Conservation (phyloP, 2,888 invertebrate species). For the Patella ulyssiponensis region DNA sequence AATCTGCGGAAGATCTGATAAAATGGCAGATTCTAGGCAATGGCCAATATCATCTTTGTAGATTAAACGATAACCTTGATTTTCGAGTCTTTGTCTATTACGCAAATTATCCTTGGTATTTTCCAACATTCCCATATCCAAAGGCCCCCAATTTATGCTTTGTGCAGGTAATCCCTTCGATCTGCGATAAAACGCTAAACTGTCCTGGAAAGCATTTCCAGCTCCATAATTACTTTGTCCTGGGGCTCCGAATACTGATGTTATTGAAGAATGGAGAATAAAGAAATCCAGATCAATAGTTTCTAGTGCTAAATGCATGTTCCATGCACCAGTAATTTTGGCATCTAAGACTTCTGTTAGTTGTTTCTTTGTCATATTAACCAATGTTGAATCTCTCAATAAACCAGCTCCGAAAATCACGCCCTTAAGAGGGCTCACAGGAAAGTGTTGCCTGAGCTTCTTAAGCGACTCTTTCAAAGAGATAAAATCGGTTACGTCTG, state of each 20-base stretch:
- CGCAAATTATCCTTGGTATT: background rate
- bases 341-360: constrained; percentile 44
- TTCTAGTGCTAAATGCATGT: constrained; percentile 50
- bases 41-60: background rate
- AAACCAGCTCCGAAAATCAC: constrained; percentile 58
- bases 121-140: constrained; percentile 49
- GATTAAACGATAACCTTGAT: background rate
- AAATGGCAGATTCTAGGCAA: background rate
- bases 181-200: constrained; percentile 50
- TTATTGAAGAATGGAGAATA: constrained; percentile 57
- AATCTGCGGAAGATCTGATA: background rate
- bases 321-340: constrained; percentile 56
- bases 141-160: constrained; percentile 59
- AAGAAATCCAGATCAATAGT: constrained; percentile 51
- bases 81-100: background rate
- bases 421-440: constrained; percentile 39
- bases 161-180: constrained; percentile 44
- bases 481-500: constrained; percentile 43
- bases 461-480: constrained; percentile 36
- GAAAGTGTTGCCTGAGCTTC: constrained; percentile 20
- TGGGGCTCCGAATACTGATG: constrained; percentile 51
- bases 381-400: constrained; percentile 38
- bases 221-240: constrained; percentile 59
- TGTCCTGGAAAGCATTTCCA: constrained; percentile 56
- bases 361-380: constrained; percentile 37